A percentile compares a stretch with the other conserved stretches of the same genome.
These are phyloP conservation scores for Drosophila infuscata DNA, from an alignment of 2,888 invertebrate genomes.

Conservation along the genomic window DNA sequence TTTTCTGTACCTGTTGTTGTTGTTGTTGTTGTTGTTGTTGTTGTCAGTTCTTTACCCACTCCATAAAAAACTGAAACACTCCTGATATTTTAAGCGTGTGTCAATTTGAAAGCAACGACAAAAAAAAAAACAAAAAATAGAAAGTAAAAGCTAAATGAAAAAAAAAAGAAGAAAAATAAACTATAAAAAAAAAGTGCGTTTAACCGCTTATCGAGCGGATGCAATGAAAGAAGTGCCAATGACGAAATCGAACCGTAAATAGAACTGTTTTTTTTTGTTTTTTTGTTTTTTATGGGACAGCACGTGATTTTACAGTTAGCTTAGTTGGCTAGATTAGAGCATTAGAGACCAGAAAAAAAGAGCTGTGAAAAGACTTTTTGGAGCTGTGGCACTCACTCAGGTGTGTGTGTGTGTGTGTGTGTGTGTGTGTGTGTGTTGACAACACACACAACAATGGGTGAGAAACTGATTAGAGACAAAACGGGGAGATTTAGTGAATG, in stretches of 20 bases:
- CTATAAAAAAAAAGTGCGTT: background rate
- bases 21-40: background rate
- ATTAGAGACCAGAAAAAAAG: background rate
- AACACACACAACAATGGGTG: slow-evolving; percentile 35
- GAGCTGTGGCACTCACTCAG: slow-evolving; percentile 7
- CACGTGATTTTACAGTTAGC: slow-evolving; percentile 48
- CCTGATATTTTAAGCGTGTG: slow-evolving; percentile 48
- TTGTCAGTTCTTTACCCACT: slow-evolving; percentile 25
- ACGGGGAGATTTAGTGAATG: slow-evolving; percentile 80
- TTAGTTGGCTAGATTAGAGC: slow-evolving; percentile 19
- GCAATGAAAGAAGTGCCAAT: slow-evolving; percentile 47
- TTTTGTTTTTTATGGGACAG: slow-evolving; percentile 21
- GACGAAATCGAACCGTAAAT: slow-evolving; percentile 62
- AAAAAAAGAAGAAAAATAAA: slow-evolving; percentile 7
- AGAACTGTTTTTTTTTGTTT: slow-evolving; percentile 24
- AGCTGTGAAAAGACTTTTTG: background rate
- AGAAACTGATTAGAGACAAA: slow-evolving; percentile 50
- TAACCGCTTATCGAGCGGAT: slow-evolving; percentile 61
- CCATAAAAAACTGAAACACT: slow-evolving; percentile 5
- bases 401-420: slow-evolving; percentile 9
- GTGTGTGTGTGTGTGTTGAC: slow-evolving; percentile 28
- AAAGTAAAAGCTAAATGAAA: slow-evolving; percentile 58
- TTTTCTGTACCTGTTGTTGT: background rate
- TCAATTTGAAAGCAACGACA: slow-evolving; percentile 42
- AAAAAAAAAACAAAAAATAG: slow-evolving; percentile 35